These are phyloP conservation scores for Periophthalmodon schlosseri DNA, from an alignment of 2,113 vertebrate species.

Conservation along the genomic window DNA sequence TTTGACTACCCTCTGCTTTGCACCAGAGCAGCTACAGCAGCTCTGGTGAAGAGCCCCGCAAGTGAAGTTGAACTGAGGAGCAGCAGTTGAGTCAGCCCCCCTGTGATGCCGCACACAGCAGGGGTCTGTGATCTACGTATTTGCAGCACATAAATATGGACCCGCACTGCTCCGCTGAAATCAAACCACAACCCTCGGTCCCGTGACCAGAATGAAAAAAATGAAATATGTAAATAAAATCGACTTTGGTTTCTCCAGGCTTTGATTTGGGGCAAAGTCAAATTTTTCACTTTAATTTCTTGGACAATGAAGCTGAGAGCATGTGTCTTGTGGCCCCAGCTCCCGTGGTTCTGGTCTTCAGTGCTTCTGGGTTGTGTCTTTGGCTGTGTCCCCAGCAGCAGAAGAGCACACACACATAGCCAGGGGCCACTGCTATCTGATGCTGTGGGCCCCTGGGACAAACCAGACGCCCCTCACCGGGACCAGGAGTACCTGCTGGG, in stretches of 20 bases:
- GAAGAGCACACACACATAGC: constrained; percentile 57
- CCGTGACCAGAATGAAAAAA: constrained; percentile 3
- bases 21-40: background rate
- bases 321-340: constrained; percentile 76
- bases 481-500: constrained; percentile 91
- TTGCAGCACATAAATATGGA: constrained; percentile 45
- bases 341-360: constrained; percentile 81
- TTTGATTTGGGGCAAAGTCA: constrained; percentile 1
- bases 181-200: background rate
- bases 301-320: constrained; percentile 60
- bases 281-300: background rate
- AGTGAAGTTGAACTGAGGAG: constrained; percentile 18
- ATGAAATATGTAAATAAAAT: constrained; percentile 21
- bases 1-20: background rate
- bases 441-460: constrained; percentile 75
- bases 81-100: constrained; percentile 37
- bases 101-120: constrained; percentile 53
- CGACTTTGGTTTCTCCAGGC: background rate
- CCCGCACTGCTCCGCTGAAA: constrained; percentile 19
- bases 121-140: constrained; percentile 56
- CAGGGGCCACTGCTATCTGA: constrained; percentile 76
- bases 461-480: constrained; percentile 74
- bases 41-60: background rate
- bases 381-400: constrained; percentile 60
- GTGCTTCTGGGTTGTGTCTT: constrained; percentile 74